Evolutionary conservation across 2,113 vertebrate species (phyloP).

Genomic region (Pelusios castaneus): DNA sequence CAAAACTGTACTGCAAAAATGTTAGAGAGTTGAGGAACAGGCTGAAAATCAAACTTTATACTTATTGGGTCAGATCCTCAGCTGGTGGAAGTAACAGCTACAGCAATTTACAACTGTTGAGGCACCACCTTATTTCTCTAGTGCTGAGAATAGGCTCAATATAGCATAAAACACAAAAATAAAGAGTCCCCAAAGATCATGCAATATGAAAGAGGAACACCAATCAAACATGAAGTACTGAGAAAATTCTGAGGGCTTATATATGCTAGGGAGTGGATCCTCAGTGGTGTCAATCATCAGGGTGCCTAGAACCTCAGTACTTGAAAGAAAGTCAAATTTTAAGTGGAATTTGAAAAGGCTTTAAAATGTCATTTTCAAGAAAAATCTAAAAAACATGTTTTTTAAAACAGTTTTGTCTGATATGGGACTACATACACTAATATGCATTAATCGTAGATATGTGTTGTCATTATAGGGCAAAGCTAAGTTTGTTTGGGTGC

Average conservation of each 20-base stretch:
- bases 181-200: neutral
- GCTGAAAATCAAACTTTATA: neutral
- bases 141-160: neutral
- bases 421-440: neutral
- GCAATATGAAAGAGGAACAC: neutral
- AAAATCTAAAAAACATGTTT: neutral
- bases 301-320: neutral
- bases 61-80: neutral
- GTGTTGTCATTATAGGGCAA: neutral
- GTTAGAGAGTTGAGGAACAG: neutral
- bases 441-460: neutral
- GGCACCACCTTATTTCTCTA: neutral
- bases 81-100: neutral
- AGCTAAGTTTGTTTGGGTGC: fast-evolving
- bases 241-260: neutral
- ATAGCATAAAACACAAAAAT: neutral
- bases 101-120: neutral
- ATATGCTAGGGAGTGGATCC: neutral
- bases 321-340: neutral
- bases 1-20: neutral
- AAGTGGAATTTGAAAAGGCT: neutral
- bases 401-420: neutral
- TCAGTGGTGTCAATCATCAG: neutral
- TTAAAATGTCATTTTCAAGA: neutral
- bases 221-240: neutral